phyloP scores from a whole-genome alignment of 2,888 invertebrate species.

The Leucophora obtusa region DNA sequence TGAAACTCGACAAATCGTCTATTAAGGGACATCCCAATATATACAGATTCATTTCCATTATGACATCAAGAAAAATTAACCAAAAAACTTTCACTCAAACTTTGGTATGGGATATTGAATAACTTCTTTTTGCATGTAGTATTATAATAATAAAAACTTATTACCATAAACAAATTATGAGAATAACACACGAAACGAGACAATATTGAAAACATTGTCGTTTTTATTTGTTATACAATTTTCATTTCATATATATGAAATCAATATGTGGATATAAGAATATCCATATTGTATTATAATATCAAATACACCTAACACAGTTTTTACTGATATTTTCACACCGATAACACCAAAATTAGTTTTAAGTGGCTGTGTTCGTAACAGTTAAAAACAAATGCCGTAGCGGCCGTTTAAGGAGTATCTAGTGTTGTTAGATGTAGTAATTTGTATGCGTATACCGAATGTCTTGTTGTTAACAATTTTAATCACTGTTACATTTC shows the following conservation, averaged over 20 bases:
- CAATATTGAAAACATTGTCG: constrained; percentile 12
- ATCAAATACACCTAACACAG: neutral
- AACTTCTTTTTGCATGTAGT: neutral
- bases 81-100: neutral
- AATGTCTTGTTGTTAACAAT: constrained; percentile 24
- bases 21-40: too few species aligned
- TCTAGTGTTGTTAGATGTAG: neutral
- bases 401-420: neutral
- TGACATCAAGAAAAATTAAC: constrained; percentile 2
- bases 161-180: constrained; percentile 53
- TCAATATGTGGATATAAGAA: constrained; percentile 24
- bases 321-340: neutral
- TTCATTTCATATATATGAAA: neutral
- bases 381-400: too few species aligned
- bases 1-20: too few species aligned
- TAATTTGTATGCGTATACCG: neutral
- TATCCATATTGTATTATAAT: too few species aligned
- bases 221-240: neutral
- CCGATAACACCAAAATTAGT: too few species aligned
- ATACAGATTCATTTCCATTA: neutral
- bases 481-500: constrained; percentile 21
- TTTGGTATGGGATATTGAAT: neutral
- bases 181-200: neutral
- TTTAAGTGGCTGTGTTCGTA: too few species aligned
- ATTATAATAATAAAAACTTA: constrained; percentile 45